Base-by-base conservation (phyloP, 2,888 invertebrate species). In the Rhyacophila evoluta region DNA sequence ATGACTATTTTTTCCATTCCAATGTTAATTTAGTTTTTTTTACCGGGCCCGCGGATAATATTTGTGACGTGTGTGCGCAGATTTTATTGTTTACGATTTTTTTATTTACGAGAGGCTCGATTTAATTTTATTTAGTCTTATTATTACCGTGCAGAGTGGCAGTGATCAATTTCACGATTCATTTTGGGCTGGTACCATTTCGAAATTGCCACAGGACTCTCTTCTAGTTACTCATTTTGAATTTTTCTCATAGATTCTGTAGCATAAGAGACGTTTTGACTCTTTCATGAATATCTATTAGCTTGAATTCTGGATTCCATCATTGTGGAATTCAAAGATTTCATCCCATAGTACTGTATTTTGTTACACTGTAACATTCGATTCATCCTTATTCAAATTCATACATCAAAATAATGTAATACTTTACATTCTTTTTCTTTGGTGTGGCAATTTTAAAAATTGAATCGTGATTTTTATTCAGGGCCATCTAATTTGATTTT, bases 381-480 rank as follows among this genome's bases (percentile, higher is more conserved):
- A 19, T 55, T 55, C 10, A 55, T 55, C 19, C 10, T 0, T 39
- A n/a, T 33, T 33, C 29, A 33, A 33, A 33, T 33, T 4, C 2
- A 33, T 33, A 6, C 2, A 4, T 6, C 4, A 33, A 33, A 33
- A 33, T 33, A 33, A 33, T 33, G 6, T 33, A n/a, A n/a, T n/a
- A n/a, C n/a, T n/a, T n/a, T n/a, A 33, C 29, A 33, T 33, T 4
- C 6, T 33, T 33, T n/a, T n/a, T 33, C 12, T 15, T 28, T 2
- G 28, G 28, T 70, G 33, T 70, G 70, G 70, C 70, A 70, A 70
- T 70, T 33, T 33, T 70, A n/a, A 29, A 70, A 70, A 28, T 41
- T 70, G 29, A 5, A 70, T 55, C 19, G 55, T 55, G 55, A 25
- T 19, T 55, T 55, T 55, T 12, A 41, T 74, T 33, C 28, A 74